Evolutionary conservation across 2,888 invertebrate species (phyloP).

Genomic region (Nysson spinosus): DNA sequence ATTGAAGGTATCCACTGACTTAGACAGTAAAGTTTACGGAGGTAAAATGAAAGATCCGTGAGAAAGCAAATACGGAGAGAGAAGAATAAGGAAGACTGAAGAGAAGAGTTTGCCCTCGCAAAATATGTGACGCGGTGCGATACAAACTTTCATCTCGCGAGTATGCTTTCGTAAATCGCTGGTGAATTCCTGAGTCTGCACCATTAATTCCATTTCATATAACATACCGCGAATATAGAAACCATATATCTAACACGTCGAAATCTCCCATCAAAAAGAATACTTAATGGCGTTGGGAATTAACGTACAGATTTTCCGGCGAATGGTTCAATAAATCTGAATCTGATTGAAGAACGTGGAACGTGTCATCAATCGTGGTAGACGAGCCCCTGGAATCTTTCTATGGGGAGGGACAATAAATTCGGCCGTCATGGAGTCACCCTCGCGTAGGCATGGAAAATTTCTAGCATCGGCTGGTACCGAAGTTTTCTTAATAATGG

Average conservation of each 20-base stretch:
- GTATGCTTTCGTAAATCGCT: neutral
- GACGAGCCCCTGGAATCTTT: neutral
- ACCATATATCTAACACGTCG: too few relatives aligned
- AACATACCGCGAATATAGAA: too few relatives aligned
- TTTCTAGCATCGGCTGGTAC: neutral
- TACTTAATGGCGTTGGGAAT: too few relatives aligned
- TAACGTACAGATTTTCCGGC: too few relatives aligned
- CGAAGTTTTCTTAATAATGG: conserved; percentile 42
- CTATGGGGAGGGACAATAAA: conserved; percentile 26
- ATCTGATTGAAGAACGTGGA: too few relatives aligned
- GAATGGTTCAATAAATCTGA: too few relatives aligned
- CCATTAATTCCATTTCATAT: too few relatives aligned
- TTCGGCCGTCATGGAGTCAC: conserved; percentile 20
- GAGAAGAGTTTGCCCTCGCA: neutral
- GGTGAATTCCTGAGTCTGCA: neutral
- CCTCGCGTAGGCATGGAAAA: neutral
- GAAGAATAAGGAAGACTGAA: neutral
- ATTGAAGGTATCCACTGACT: too few relatives aligned
- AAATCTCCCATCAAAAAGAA: too few relatives aligned
- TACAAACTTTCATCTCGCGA: neutral
- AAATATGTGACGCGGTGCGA: neutral
- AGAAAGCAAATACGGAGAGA: neutral
- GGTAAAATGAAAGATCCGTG: neutral
- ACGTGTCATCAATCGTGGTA: too few relatives aligned
- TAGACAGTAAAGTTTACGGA: neutral